These are phyloP conservation scores for Venturia canescens DNA, from an alignment of 1,140 invertebrate species.

Conservation along the genomic window DNA sequence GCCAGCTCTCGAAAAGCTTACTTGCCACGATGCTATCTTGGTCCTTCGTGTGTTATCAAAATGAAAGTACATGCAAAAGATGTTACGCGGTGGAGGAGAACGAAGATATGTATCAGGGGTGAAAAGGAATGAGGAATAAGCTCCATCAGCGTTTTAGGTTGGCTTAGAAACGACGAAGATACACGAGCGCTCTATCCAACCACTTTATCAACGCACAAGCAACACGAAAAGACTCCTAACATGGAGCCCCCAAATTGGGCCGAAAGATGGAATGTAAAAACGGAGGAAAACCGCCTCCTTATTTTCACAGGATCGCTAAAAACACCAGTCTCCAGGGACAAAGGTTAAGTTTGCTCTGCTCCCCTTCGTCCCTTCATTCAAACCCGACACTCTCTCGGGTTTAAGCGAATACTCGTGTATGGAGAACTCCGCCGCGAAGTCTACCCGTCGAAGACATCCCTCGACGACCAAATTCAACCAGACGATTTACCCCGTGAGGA, in stretches of 20 bases:
- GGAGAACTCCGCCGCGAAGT: too few species aligned
- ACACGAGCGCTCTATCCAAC: too few species aligned
- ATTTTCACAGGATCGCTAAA: too few species aligned
- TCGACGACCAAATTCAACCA: too few species aligned
- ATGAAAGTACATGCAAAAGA: neutral
- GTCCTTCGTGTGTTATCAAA: neutral
- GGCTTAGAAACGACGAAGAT: too few species aligned
- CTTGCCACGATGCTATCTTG: neutral
- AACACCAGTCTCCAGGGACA: too few species aligned
- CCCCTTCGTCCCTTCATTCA: constrained; percentile 15
- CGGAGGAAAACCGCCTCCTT: neutral
- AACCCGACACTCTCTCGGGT: constrained; percentile 10
- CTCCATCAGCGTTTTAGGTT: constrained; percentile 10
- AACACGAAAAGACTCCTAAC: too few species aligned
- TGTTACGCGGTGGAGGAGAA: neutral
- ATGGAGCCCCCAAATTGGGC: too few species aligned
- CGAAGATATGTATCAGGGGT: neutral
- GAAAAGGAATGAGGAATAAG: neutral
- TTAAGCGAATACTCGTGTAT: neutral
- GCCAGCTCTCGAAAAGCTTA: neutral
- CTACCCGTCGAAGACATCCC: too few species aligned
- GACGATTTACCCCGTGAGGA: too few species aligned
- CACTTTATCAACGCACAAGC: too few species aligned
- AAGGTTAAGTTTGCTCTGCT: neutral
- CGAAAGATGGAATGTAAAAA: too few species aligned